Conservation (phyloP, 2,113 vertebrate species). For the Mugil cephalus region DNA sequence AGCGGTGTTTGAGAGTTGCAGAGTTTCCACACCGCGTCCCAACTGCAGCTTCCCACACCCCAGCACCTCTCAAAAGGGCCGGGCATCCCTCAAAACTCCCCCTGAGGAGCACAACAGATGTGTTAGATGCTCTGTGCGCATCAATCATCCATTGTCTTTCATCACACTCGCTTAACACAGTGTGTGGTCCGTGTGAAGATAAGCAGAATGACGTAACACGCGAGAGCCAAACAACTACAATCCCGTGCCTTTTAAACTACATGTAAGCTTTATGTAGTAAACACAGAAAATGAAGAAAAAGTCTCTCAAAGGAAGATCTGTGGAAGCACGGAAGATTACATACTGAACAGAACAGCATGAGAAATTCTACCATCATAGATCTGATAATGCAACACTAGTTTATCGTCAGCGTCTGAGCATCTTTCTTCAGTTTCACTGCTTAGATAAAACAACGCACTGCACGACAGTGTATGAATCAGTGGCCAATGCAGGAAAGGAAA, state of each 20-base stretch:
- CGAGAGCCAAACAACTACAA: conserved; percentile 43
- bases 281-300: not conserved
- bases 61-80: conserved; percentile 59
- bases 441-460: conserved; percentile 22
- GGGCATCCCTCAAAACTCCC: conserved; percentile 69
- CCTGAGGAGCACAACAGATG: conserved; percentile 77
- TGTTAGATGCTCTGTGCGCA: conserved; percentile 62
- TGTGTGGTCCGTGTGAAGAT: conserved; percentile 71
- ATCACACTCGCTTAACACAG: conserved; percentile 51
- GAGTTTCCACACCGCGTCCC: conserved; percentile 62
- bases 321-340: not conserved
- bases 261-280: conserved; percentile 9
- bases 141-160: conserved; percentile 76
- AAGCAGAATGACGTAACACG: conserved; percentile 54
- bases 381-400: conserved; percentile 1
- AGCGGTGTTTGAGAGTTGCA: conserved; percentile 60
- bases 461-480: conserved; percentile 30
- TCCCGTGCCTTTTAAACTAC: conserved; percentile 27
- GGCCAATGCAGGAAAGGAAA: not conserved
- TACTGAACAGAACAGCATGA: not conserved
- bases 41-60: conserved; percentile 71
- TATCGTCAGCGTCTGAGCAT: conserved; percentile 21
- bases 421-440: conserved; percentile 12
- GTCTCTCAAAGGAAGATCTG: not conserved
- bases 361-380: not conserved